Evolutionary conservation across 1,140 invertebrate genomes (phyloP).

Genomic region (Drosophila sp.): DNA sequence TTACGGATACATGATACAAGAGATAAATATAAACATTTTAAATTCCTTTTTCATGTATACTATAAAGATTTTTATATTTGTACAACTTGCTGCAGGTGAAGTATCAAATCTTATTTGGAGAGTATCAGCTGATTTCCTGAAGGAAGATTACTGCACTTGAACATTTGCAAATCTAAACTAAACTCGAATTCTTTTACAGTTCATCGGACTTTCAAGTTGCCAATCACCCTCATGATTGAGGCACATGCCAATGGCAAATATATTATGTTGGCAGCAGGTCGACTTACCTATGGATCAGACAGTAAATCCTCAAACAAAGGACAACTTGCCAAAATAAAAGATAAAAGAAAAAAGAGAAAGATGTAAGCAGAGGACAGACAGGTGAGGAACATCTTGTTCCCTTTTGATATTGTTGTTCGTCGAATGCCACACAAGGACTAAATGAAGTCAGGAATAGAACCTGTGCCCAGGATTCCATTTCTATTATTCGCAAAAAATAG

Average conservation of each 20-base stretch:
- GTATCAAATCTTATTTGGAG: background rate
- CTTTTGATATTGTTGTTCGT: constrained; percentile 33
- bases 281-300: constrained; percentile 32
- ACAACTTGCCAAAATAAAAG: constrained; percentile 36
- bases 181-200: background rate
- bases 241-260: constrained; percentile 37
- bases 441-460: constrained; percentile 64
- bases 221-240: constrained; percentile 1
- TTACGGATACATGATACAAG: too few relatives aligned
- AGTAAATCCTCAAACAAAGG: constrained; percentile 44
- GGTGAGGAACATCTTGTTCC: constrained; percentile 65
- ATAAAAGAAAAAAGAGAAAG: constrained; percentile 10
- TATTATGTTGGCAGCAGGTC: constrained; percentile 38
- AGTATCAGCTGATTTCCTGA: constrained; percentile 1
- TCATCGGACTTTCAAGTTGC: constrained; percentile 1
- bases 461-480: constrained; percentile 62
- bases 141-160: background rate
- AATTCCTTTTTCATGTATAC: too few relatives aligned
- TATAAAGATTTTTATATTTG: too few relatives aligned
- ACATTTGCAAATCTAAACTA: too few relatives aligned
- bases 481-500: constrained; percentile 70
- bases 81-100: too few relatives aligned
- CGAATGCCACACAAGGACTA: constrained; percentile 50
- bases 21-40: too few relatives aligned
- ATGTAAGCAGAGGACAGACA: constrained; percentile 56